Conservation (phyloP, 2,888 invertebrate species). For the Punctoribates punctum region DNA sequence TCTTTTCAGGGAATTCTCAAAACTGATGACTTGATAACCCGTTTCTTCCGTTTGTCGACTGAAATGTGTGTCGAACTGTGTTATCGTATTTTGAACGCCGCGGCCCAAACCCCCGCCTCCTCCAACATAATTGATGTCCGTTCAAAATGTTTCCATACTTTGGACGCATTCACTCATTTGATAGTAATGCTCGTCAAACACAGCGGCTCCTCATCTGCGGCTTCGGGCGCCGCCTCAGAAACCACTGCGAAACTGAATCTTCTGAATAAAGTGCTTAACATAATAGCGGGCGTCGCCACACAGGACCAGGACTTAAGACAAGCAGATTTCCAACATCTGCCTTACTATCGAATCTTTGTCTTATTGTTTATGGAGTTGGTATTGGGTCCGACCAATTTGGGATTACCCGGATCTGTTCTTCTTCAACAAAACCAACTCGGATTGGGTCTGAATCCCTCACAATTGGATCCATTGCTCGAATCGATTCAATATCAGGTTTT, state of each 20-base stretch:
- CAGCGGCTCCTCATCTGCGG: slow-evolving; percentile 69
- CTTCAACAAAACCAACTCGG: slow-evolving; percentile 36
- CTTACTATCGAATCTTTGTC: slow-evolving; percentile 93
- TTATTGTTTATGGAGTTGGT: slow-evolving; percentile 93
- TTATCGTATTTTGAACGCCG: slow-evolving; percentile 65
- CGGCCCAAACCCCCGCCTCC: slow-evolving; percentile 44
- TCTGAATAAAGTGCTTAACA: slow-evolving; percentile 85
- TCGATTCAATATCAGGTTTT: slow-evolving; percentile 90
- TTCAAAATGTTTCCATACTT: slow-evolving; percentile 88
- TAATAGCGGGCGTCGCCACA: slow-evolving; percentile 88
- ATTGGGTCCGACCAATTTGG: slow-evolving; percentile 43
- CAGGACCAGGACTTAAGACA: slow-evolving; percentile 92
- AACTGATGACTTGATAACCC: slow-evolving; percentile 92
- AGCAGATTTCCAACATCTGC: slow-evolving; percentile 89
- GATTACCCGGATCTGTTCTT: slow-evolving; percentile 31
- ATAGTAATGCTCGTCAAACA: slow-evolving; percentile 87
- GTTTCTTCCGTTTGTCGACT: slow-evolving; percentile 93
- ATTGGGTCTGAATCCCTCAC: slow-evolving; percentile 55
- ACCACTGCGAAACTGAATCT: slow-evolving; percentile 86
- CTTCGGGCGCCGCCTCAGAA: slow-evolving; percentile 62
- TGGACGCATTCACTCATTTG: slow-evolving; percentile 90
- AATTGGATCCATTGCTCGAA: slow-evolving; percentile 87
- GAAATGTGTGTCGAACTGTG: slow-evolving; percentile 94
- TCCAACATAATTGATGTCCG: slow-evolving; percentile 62
- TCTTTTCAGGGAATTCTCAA: slow-evolving; percentile 72